Percentiles rank a stretch among this genome's conserved stretches.
These are phyloP conservation scores for Drosophila falleni DNA, from an alignment of 2,888 invertebrate species.

Conservation along the genomic window DNA sequence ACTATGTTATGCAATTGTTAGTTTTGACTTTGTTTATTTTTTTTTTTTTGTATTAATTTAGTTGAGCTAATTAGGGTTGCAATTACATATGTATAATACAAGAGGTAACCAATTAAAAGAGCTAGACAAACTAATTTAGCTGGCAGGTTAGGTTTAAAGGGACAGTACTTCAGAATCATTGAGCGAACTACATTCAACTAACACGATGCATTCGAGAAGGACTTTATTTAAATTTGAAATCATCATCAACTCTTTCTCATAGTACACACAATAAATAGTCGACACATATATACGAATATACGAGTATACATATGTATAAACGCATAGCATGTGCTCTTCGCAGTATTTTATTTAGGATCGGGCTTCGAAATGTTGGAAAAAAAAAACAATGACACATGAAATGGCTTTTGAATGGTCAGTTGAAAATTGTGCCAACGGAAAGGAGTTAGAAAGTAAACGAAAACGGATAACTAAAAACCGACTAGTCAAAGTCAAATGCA, in stretches of 20 bases:
- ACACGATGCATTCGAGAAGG: slow-evolving; percentile 10
- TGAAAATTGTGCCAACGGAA: slow-evolving; percentile 65
- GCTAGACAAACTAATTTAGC: slow-evolving; percentile 50
- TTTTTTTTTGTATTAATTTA: slow-evolving; percentile 17
- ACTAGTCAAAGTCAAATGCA: slow-evolving; percentile 33
- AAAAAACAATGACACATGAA: slow-evolving; percentile 83
- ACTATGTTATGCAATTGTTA: slow-evolving; percentile 51
- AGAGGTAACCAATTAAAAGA: slow-evolving; percentile 42
- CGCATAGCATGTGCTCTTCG: slow-evolving; percentile 70
- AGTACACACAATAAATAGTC: slow-evolving; percentile 22
- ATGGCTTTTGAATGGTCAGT: slow-evolving; percentile 84
- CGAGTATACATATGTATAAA: slow-evolving; percentile 46
- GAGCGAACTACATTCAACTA: slow-evolving; percentile 14
- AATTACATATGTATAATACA: slow-evolving; percentile 51
- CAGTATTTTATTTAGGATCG: slow-evolving; percentile 81
- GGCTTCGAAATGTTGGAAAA: slow-evolving; percentile 81
- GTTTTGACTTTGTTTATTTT: slow-evolving; percentile 22
- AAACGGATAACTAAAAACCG: slow-evolving; percentile 26
- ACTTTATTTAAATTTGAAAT: slow-evolving; percentile 1
- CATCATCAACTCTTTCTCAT: not conserved
- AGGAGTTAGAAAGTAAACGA: slow-evolving; percentile 8
- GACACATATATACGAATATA: slow-evolving; percentile 43
- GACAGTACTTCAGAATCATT: slow-evolving; percentile 6
- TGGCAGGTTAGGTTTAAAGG: slow-evolving; percentile 10
- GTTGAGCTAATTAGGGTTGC: slow-evolving; percentile 60